These are phyloP conservation scores for Machimus rusticus DNA, from an alignment of 2,888 invertebrate species.

Conservation along the genomic window DNA sequence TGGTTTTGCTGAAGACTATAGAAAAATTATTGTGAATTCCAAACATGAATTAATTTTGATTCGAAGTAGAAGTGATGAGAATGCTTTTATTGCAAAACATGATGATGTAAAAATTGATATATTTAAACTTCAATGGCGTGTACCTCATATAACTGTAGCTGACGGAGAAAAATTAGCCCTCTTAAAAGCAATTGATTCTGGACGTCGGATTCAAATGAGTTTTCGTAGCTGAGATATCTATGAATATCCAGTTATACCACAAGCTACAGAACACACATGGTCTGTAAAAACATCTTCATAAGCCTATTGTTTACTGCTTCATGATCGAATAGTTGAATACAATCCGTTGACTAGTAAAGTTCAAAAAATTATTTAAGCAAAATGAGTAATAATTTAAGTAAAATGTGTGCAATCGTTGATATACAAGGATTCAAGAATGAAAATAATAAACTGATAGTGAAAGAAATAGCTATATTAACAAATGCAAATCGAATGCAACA, in stretches of 20 bases:
- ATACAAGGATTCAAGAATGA: too few species aligned
- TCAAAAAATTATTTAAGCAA: too few species aligned
- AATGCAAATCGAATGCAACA: too few species aligned
- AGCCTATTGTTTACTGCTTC: too few species aligned
- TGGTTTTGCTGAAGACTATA: constrained; percentile 57
- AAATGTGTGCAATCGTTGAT: too few species aligned
- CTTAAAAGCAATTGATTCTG: background rate
- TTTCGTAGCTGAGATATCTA: constrained; percentile 39
- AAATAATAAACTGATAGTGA: too few species aligned
- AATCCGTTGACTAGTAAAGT: too few species aligned
- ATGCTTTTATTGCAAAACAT: constrained; percentile 17
- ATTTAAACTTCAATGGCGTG: constrained; percentile 50
- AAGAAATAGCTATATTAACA: too few species aligned
- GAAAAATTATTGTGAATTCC: constrained; percentile 56
- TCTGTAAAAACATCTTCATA: constrained; percentile 54
- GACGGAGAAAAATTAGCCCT: constrained; percentile 27
- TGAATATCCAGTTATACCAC: constrained; percentile 51
- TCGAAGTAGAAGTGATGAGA: constrained; percentile 41
- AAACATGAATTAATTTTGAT: constrained; percentile 54
- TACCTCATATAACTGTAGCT: constrained; percentile 44
- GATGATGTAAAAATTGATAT: constrained; percentile 39
- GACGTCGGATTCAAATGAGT: constrained; percentile 8
- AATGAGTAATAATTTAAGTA: too few species aligned
- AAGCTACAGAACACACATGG: constrained; percentile 54
- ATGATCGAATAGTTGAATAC: too few species aligned